Evolutionary conservation across 2,888 invertebrate species (phyloP).

Genomic region (Epistrophe grossulariae): DNA sequence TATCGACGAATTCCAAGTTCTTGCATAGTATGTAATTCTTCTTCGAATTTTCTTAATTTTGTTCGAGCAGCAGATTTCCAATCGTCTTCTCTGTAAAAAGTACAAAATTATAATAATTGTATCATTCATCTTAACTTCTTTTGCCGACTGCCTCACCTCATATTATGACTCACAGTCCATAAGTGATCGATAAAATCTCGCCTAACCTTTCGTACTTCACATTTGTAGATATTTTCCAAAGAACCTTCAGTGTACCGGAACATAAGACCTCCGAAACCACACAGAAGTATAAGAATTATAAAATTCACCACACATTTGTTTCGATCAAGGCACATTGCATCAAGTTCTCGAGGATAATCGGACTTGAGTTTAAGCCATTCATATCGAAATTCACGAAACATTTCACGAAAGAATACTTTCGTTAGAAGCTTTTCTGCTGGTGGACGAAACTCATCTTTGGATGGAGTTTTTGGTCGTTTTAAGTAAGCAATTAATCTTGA

Average conservation of each 20-base stretch:
- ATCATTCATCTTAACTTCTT: too few relatives aligned
- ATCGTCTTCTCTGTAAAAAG: slow-evolving; percentile 90
- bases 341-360: slow-evolving; percentile 86
- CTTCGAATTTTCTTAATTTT: slow-evolving; percentile 93
- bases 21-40: slow-evolving; percentile 92
- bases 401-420: slow-evolving; percentile 82
- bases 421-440: slow-evolving; percentile 77
- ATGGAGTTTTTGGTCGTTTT: slow-evolving; percentile 18
- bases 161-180: slow-evolving; percentile 92
- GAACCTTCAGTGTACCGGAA: slow-evolving; percentile 93
- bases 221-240: slow-evolving; percentile 94
- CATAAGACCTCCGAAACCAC: slow-evolving; percentile 91
- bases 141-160: slow-evolving; percentile 84
- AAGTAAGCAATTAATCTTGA: slow-evolving; percentile 37
- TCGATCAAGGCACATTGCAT: slow-evolving; percentile 85
- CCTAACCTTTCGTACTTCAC: slow-evolving; percentile 93
- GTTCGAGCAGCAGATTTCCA: slow-evolving; percentile 94
- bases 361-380: slow-evolving; percentile 86
- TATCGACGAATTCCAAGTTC: slow-evolving; percentile 93
- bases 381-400: slow-evolving; percentile 83
- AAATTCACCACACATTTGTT: slow-evolving; percentile 89
- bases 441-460: background rate
- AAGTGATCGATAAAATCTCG: slow-evolving; percentile 93
- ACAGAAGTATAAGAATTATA: slow-evolving; percentile 88
- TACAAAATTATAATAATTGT: background rate